phyloP scores from a whole-genome alignment of 2,888 invertebrate genomes.

The Thelaira solivaga region DNA sequence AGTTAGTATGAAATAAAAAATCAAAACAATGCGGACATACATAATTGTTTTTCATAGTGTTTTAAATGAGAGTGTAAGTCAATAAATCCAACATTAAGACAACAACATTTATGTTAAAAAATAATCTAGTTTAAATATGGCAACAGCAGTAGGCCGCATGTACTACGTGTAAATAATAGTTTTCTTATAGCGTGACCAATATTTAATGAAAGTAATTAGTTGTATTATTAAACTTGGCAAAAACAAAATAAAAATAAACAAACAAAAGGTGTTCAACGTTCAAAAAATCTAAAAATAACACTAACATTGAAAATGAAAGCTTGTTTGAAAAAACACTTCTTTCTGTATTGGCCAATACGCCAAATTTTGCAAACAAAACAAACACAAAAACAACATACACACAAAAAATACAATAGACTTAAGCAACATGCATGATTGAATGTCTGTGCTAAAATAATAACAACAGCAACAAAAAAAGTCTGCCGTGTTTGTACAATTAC shows the following conservation, averaged over 20 bases:
- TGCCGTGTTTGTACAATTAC: background rate
- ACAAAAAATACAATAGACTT: slow-evolving; percentile 48
- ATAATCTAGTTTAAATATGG: background rate
- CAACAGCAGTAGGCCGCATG: background rate
- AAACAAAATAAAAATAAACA: background rate
- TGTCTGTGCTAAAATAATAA: slow-evolving; percentile 18
- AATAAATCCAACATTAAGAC: too few relatives aligned
- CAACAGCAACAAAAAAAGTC: slow-evolving; percentile 2
- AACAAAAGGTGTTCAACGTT: background rate
- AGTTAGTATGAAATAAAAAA: too few relatives aligned
- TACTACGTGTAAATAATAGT: background rate
- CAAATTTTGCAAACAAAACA: slow-evolving; percentile 14
- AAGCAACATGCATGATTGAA: slow-evolving; percentile 53
- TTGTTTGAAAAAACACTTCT: slow-evolving; percentile 40
- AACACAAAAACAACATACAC: background rate
- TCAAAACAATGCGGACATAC: too few relatives aligned
- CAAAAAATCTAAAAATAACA: too few relatives aligned
- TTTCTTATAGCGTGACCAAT: slow-evolving; percentile 43
- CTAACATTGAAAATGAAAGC: slow-evolving; percentile 60
- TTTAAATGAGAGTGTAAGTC: too few relatives aligned
- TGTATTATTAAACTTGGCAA: background rate
- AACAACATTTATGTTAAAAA: too few relatives aligned
- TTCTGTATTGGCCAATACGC: slow-evolving; percentile 20
- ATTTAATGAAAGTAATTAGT: slow-evolving; percentile 53
- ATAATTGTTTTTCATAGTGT: too few relatives aligned